Percentiles rank a stretch among this genome's conserved stretches.
Conservation (phyloP, 1,140 invertebrate genomes). For the Wasmannia auropunctata region DNA sequence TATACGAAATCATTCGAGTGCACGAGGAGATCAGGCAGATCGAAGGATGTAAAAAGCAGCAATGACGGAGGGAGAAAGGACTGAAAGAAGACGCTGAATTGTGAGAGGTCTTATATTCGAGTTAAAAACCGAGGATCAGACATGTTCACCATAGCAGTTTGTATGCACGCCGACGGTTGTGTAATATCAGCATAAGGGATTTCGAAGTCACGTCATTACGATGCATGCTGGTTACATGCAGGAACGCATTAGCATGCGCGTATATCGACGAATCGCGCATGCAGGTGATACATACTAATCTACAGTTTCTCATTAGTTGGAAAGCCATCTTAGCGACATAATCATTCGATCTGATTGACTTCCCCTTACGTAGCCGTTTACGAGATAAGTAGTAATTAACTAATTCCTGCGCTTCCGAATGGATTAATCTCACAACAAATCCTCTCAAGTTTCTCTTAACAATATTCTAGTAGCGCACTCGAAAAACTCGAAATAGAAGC, state of each 20-base stretch:
- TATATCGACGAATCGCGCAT: slow-evolving; percentile 6
- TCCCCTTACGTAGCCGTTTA: background rate
- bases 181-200: slow-evolving; percentile 34
- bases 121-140: slow-evolving; percentile 54
- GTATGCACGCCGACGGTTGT: background rate
- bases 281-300: slow-evolving; percentile 36
- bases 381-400: slow-evolving; percentile 15
- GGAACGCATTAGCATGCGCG: slow-evolving; percentile 1
- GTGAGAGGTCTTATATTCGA: slow-evolving; percentile 51
- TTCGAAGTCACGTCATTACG: slow-evolving; percentile 37
- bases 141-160: background rate
- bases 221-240: background rate
- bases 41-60: background rate
- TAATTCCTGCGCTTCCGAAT: background rate
- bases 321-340: slow-evolving; percentile 25
- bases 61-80: background rate
- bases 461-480: background rate
- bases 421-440: background rate
- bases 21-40: background rate
- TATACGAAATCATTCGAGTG: background rate
- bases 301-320: slow-evolving; percentile 42
- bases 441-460: background rate
- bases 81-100: background rate
- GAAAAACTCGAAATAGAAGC: background rate
- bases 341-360: slow-evolving; percentile 35